A percentile compares a stretch with the other conserved stretches of the same genome.
phyloP scores from a whole-genome alignment of 2,113 vertebrate species.

The Lota lota region DNA sequence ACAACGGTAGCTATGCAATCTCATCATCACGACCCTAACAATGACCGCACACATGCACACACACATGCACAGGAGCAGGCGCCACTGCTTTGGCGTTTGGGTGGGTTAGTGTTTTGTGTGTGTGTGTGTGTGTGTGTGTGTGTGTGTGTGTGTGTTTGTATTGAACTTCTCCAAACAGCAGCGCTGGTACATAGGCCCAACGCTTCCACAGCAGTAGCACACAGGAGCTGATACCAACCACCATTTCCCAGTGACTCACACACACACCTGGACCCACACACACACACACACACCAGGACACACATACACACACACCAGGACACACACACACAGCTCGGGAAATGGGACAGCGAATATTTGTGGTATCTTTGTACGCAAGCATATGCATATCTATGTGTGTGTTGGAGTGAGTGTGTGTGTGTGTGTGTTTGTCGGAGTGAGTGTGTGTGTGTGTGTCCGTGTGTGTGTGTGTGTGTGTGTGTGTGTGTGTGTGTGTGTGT shows the following conservation, averaged over 20 bases:
- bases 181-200: conserved; percentile 31
- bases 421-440: conserved; percentile 27
- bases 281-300: conserved; percentile 8
- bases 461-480: conserved; percentile 16
- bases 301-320: conserved; percentile 26
- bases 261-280: conserved; percentile 10
- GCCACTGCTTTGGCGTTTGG: too few species aligned
- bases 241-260: conserved; percentile 52
- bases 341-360: too few species aligned
- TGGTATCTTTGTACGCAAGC: too few species aligned
- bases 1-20: conserved; percentile 58
- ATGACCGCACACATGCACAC: conserved; percentile 9
- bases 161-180: conserved; percentile 42
- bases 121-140: conserved; percentile 27
- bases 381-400: background rate
- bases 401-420: conserved; percentile 3
- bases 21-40: conserved; percentile 44
- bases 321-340: too few species aligned
- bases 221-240: conserved; percentile 17
- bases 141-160: conserved; percentile 32
- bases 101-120: conserved; percentile 10
- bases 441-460: conserved; percentile 7
- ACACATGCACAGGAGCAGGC: background rate
- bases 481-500: conserved; percentile 42
- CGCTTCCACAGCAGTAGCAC: conserved; percentile 14